Evolutionary conservation across 2,797 vertebrate genomes (phyloP), one percentile per base, ranked within the genome.

Genomic region (Neosilurus hyrtlii): DNA sequence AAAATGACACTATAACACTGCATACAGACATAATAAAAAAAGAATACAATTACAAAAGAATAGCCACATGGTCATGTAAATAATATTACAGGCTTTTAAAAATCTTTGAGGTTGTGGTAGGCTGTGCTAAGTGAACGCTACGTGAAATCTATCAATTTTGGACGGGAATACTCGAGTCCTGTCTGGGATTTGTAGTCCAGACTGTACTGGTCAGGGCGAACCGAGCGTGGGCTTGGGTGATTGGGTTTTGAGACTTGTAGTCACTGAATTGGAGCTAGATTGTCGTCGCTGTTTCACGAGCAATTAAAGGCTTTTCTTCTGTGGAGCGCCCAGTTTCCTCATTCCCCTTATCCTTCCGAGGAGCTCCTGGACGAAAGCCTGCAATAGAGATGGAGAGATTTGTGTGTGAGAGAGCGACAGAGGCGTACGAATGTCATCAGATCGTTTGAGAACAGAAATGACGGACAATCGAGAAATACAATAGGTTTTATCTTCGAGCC

Each of bases 341-440:
- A 99, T 98, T 90, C 97, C 97, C 94, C 94, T 96, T 95, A 99
- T 97, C 93, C 96, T 95, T 90, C 93, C 93, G 82, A 99, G 95
- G 91, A 99, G 93, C 90, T 99, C 97, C 83, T 95, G 96, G 89
- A 99, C 96, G 91, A 99, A 99, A 89, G 95, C 94, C 97, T 99
- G 90, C 26, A 49, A 37, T 11, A 76, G 54, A 79, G 30, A 72
- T 14, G 24, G 67, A 84, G 20, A 82, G 62, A 76, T 54, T 43
- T 43, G 37, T 15, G 63, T 9, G 54, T 68, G 14, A 80, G 26
- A 80, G 66, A 77, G 65, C 22, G 70, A 71, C 54, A 76, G 24
- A 62, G 59, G 24, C 7, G 3, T 11, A 26, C 16, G 37, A 52
- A 65, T 9, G 59, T 35, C 54, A 79, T 49, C 26, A 20, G 68